A percentile compares a stretch with the other conserved stretches of the same genome.
Evolutionary conservation across 1,140 invertebrate species (phyloP).

Genomic region (Charaxes varanes): DNA sequence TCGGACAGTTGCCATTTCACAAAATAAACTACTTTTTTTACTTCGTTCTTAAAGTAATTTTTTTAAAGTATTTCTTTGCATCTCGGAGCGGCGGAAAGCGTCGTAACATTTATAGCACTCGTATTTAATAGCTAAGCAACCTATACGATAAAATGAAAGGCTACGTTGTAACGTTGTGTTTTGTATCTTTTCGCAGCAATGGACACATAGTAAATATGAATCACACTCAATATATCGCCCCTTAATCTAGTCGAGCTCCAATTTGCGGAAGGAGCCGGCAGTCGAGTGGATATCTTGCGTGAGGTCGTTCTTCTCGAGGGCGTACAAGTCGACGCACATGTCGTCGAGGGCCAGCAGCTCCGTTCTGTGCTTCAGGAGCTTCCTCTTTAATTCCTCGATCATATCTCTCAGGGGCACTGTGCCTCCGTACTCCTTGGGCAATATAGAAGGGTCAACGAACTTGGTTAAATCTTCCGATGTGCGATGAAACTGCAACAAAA

Average conservation of each 20-base stretch:
- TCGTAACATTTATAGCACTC: no score
- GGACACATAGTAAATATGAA: slow-evolving; percentile 4
- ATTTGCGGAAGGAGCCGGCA: slow-evolving; percentile 86
- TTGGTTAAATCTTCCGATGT: slow-evolving; percentile 80
- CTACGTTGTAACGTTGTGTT: no score
- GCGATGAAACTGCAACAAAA: slow-evolving; percentile 79
- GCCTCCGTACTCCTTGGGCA: slow-evolving; percentile 91
- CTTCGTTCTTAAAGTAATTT: no score
- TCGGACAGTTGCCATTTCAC: no score
- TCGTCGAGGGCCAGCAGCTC: slow-evolving; percentile 83
- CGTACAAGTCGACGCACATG: slow-evolving; percentile 84
- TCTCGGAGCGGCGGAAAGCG: no score
- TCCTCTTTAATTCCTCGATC: slow-evolving; percentile 84
- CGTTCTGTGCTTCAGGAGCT: slow-evolving; percentile 78
- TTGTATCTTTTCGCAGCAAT: not conserved
- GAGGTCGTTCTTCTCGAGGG: slow-evolving; percentile 77
- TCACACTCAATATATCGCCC: no score
- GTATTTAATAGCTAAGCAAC: no score
- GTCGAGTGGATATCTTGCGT: slow-evolving; percentile 80
- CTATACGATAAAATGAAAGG: no score
- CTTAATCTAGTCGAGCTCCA: slow-evolving; percentile 82
- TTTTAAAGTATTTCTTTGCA: no score
- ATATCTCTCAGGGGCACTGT: slow-evolving; percentile 84
- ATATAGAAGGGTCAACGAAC: slow-evolving; percentile 81
- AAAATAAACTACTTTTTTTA: no score